Percentiles rank a stretch among this genome's conserved stretches.
Conservation (phyloP, 2,113 vertebrate species). For the Epinephelus cyanopodus region DNA sequence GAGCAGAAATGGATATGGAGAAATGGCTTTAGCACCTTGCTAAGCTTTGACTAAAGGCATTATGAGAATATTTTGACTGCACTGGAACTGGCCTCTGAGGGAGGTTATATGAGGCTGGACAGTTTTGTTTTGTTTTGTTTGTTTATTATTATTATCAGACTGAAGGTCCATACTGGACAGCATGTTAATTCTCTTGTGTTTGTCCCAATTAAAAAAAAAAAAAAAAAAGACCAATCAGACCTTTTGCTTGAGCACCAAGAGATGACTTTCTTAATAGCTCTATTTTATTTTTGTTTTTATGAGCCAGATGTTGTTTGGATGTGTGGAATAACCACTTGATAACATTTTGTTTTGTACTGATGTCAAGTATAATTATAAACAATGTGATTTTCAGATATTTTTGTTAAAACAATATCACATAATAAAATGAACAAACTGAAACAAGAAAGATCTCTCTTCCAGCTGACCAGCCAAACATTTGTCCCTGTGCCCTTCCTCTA, state of each 20-base stretch:
- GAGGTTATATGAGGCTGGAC: neutral
- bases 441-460: neutral
- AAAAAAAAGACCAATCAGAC: too few species aligned
- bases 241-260: neutral
- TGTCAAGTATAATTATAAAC: neutral
- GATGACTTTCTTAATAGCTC: slow-evolving; percentile 19
- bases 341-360: neutral
- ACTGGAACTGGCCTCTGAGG: neutral
- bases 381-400: neutral
- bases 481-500: neutral
- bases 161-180: too few species aligned
- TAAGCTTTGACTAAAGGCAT: neutral
- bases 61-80: slow-evolving; percentile 17
- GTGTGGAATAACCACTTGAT: neutral
- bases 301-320: slow-evolving; percentile 17
- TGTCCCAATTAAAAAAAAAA: neutral
- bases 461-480: neutral
- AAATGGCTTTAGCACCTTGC: slow-evolving; percentile 25
- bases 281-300: neutral
- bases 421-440: neutral
- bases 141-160: too few species aligned
- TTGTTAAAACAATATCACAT: neutral
- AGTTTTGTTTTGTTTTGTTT: too few species aligned
- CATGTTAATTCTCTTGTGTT: neutral
- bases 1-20: neutral